phyloP scores from a whole-genome alignment of 2,888 invertebrate species.

The Sturmia bella region DNA sequence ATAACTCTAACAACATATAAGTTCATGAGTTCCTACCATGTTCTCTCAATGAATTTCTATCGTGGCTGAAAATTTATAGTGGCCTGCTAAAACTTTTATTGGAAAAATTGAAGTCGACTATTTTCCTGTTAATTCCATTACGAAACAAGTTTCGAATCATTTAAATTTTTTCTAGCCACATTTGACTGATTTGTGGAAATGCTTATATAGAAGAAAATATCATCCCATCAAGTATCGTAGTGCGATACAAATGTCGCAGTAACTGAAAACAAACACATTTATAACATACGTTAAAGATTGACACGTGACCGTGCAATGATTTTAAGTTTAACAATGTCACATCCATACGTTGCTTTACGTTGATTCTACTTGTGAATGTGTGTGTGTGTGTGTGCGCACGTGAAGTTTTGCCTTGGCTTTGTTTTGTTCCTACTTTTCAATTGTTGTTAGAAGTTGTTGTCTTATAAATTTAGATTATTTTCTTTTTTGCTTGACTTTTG shows the following conservation, averaged over 20 bases:
- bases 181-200: no score
- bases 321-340: conserved; percentile 78
- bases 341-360: conserved; percentile 47
- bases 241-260: conserved; percentile 21
- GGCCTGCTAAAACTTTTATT: no score
- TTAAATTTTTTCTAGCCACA: no score
- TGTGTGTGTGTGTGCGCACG: neutral
- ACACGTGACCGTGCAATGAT: conserved; percentile 81
- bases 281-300: conserved; percentile 76
- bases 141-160: no score
- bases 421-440: conserved; percentile 17
- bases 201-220: neutral
- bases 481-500: conserved; percentile 1
- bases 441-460: conserved; percentile 33
- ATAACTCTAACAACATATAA: no score
- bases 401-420: conserved; percentile 18
- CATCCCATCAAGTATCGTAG: neutral
- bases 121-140: no score
- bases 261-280: conserved; percentile 47
- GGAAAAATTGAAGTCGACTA: no score
- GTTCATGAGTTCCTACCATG: no score
- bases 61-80: no score
- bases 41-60: no score
- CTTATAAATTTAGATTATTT: conserved; percentile 23
- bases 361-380: conserved; percentile 13